Percentiles rank a stretch among this genome's conserved stretches.
Evolutionary conservation across 2,113 vertebrate genomes (phyloP).

Genomic region (Echinops telfairi): DNA sequence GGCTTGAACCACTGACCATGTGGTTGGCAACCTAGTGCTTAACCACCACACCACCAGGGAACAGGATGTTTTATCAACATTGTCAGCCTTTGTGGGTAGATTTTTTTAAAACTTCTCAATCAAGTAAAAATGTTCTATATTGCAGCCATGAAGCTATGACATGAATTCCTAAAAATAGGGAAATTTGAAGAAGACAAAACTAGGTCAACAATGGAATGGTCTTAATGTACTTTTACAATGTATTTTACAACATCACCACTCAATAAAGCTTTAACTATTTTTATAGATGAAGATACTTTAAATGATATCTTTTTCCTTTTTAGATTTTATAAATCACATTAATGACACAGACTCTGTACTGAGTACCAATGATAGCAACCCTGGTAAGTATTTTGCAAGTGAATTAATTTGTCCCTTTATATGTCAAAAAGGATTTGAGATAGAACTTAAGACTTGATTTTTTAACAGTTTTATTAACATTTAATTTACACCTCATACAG

Average conservation of each 20-base stretch:
- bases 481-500: too few relatives aligned
- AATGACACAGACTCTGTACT: conserved; percentile 91
- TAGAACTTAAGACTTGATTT: background rate
- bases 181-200: background rate
- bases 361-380: conserved; percentile 93
- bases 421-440: background rate
- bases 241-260: background rate
- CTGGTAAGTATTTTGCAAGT: conserved; percentile 87
- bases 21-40: background rate
- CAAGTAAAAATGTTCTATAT: background rate
- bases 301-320: conserved; percentile 73
- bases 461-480: too few relatives aligned
- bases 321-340: conserved; percentile 93
- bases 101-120: background rate
- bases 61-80: background rate
- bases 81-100: background rate
- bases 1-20: background rate
- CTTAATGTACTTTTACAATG: background rate
- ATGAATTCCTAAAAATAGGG: background rate
- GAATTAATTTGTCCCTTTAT: background rate
- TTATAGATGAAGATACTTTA: conserved; percentile 1
- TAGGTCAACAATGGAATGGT: background rate
- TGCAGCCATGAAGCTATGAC: background rate
- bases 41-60: background rate
- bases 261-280: background rate